Base-by-base conservation (phyloP, 1,140 invertebrate genomes). In the Cyphomyrmex costatus region DNA sequence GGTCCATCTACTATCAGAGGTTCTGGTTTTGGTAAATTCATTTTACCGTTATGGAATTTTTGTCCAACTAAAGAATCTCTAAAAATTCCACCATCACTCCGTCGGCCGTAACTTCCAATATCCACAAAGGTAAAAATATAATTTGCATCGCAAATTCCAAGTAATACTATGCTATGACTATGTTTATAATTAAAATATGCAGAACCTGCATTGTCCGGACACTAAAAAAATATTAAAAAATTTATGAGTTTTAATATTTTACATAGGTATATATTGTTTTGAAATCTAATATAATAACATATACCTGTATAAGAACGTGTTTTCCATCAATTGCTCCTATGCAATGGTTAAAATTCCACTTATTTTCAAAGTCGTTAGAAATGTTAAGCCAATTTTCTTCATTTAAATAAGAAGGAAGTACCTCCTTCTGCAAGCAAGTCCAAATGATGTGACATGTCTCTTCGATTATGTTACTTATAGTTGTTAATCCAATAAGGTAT, bases 191-290 rank as follows among this genome's bases (percentile, higher is more conserved):
- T 63, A 7, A 30, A 63, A 19, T 8, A 33, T 27, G 24, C 2
- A 5, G 27, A 33, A 30, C 27, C 16, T 6, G 27, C 14, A 63
- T 63, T n/a, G 4, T 27, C 5, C 16, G 61, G 61, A 63, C 27
- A 63, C 61, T 63, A 6, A 63, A 63, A 63, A 63, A 63, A 51
- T 51, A 51, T n/a, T n/a, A n/a, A n/a, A n/a, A n/a, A n/a, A n/a
- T n/a, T n/a, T n/a, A n/a, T n/a, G n/a, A n/a, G n/a, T n/a, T n/a
- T n/a, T n/a, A n/a, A n/a, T n/a, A n/a, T n/a, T n/a, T n/a, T n/a
- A n/a, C n/a, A n/a, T n/a, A n/a, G n/a, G n/a, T n/a, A n/a, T n/a
- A n/a, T n/a, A n/a, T n/a, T n/a, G n/a, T n/a, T n/a, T n/a, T n/a
- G n/a, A n/a, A n/a, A n/a, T n/a, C n/a, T n/a, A n/a, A n/a, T n/a